These are phyloP conservation scores for Chloebia gouldiae DNA, from an alignment of 2,113 vertebrate genomes.

Conservation along the genomic window DNA sequence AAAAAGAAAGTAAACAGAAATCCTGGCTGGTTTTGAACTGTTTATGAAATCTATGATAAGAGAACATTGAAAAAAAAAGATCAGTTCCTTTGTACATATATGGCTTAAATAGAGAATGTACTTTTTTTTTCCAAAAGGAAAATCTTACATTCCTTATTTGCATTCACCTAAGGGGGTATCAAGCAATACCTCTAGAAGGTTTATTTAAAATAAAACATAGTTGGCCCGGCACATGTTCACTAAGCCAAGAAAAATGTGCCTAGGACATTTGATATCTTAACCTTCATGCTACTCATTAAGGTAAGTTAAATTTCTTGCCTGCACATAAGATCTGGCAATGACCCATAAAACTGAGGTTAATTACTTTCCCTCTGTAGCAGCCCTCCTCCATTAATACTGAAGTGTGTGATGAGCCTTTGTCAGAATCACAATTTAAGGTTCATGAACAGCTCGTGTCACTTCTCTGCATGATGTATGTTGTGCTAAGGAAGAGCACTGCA, in stretches of 20 bases:
- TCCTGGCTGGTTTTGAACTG: not conserved
- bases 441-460: not conserved
- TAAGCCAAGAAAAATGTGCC: not conserved
- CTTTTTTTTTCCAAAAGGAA: not conserved
- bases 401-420: not conserved
- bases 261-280: not conserved
- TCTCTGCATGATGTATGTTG: not conserved
- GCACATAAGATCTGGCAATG: not conserved
- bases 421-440: not conserved
- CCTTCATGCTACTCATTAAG: slow-evolving; percentile 10
- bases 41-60: not conserved
- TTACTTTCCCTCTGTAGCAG: not conserved
- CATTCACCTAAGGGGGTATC: not conserved
- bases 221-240: not conserved
- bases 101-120: not conserved
- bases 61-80: not conserved
- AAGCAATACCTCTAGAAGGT: not conserved
- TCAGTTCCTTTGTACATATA: not conserved
- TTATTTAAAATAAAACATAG: not conserved
- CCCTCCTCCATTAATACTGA: not conserved
- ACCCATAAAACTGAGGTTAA: slow-evolving; percentile 38
- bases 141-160: not conserved
- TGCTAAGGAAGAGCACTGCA: not conserved
- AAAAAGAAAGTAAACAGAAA: not conserved
- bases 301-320: not conserved